These are phyloP conservation scores for Drosophila subsilvestris DNA, from an alignment of 2,888 invertebrate genomes.

Conservation along the genomic window DNA sequence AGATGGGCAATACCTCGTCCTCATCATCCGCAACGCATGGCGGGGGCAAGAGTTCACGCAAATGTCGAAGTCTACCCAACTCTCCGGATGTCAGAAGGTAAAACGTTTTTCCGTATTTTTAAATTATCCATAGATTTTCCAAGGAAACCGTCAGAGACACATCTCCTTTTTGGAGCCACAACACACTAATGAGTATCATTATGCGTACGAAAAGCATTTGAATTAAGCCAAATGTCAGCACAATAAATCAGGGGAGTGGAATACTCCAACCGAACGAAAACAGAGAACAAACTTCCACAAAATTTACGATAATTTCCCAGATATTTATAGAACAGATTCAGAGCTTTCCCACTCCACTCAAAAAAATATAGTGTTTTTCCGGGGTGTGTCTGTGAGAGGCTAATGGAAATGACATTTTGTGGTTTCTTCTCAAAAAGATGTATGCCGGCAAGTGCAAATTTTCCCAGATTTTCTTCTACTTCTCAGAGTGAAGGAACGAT, in stretches of 20 bases:
- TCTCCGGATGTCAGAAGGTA: constrained; percentile 91
- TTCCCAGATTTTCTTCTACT: constrained; percentile 40
- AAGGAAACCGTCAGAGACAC: constrained; percentile 39
- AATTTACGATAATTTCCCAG: constrained; percentile 59
- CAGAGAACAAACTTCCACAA: constrained; percentile 54
- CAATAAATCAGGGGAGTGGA: constrained; percentile 69
- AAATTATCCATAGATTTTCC: constrained; percentile 14
- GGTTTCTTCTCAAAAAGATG: constrained; percentile 44
- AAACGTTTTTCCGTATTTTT: constrained; percentile 60
- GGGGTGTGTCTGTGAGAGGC: constrained; percentile 52
- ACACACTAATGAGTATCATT: constrained; percentile 67
- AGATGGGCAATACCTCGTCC: constrained; percentile 84
- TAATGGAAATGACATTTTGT: constrained; percentile 77
- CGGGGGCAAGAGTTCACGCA: constrained; percentile 80
- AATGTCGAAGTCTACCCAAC: constrained; percentile 89
- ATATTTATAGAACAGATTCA: constrained; percentile 50
- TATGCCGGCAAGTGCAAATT: constrained; percentile 59
- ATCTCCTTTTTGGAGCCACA: constrained; percentile 15
- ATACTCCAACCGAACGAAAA: constrained; percentile 12
- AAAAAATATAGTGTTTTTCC: constrained; percentile 29
- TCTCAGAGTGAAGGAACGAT: constrained; percentile 36
- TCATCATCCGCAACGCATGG: constrained; percentile 67
- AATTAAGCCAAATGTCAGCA: constrained; percentile 66
- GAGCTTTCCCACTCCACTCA: not conserved
- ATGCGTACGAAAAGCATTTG: constrained; percentile 51